Evolutionary conservation across 2,888 invertebrate species (phyloP), one percentile per base, ranked within the genome.

Genomic region (Heliconius ethilla): DNA sequence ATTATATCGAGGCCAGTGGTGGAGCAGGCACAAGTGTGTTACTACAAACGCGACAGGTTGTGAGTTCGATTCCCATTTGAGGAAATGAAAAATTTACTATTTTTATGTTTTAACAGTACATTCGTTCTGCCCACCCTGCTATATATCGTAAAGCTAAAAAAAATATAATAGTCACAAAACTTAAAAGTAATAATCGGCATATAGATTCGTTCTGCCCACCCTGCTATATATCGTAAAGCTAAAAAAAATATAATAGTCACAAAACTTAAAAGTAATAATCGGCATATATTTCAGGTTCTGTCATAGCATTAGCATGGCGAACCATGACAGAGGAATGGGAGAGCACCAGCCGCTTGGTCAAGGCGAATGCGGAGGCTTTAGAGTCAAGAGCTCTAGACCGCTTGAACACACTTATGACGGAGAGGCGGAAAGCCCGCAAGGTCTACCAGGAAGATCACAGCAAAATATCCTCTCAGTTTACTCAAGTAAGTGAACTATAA

Each of bases 301-400:
- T 96, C 75, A 96, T 97, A 84, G 95, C 96, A 62, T 94, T 95
- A 77, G 96, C 96, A 74, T 98, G 98, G 98, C 96, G 96, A 84
- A 96, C 96, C 78, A 97, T 98, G 92, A 97, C 98, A 91, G 97
- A 98, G 85, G 98, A 98, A 87, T 96, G 98, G 90, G 98, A 99
- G 89, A 97, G 96, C 86, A 96, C 97, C 77, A 97, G 97, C 33
- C 96, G 97, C 83, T 95, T 97, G 83, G 96, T 99, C 80, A 96
- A 96, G 87, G 96, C 96, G 81, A 98, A 98, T 89, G 97, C 98
- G 2, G 98, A 99, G 89, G 96, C 96, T 37, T 95, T 99, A 83
- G 98, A 98, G 88, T 96, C 96, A 45, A 96, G 97, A 81, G 97
- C 98, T 18, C 91, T 98, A 77, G 98, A 98, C 85, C 96, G 97